Evolutionary conservation across 2,888 invertebrate genomes (phyloP), one percentile per base, ranked within the genome.

Genomic region (Aporophyla nigra): DNA sequence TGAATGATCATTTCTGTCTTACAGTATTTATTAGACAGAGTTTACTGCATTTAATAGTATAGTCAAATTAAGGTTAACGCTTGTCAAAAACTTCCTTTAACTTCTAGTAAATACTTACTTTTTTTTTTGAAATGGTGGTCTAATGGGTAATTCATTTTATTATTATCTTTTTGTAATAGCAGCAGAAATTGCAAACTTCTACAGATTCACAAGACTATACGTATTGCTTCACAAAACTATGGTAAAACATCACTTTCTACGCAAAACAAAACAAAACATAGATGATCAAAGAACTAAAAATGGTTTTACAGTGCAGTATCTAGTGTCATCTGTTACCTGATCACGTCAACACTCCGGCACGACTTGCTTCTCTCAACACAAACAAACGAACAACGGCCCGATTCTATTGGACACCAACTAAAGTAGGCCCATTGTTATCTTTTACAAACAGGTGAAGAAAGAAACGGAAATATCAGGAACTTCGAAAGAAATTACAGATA

Each of bases 241-340:
- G 49, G 46, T 56, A 66, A 68, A 75, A 51, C 51, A 68, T 61
- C 68, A 82, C 58, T 63, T 63, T 71, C 75, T 80, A 75, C 33
- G 5, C 51, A 54, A 76, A 72, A 53, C 14, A 21, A 66, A 61
- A 59, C 59, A 49, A 51, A 27, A 68, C 3, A 27, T 19, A 12
- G 14, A 63, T 53, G 66, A 62, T 10, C 33, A 46, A 21, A 51
- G 4, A 51, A 70, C 51, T 56, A 40, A 68, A 68, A 63, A 71
- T 62, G 69, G 71, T 75, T 24, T 68, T 75, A 82, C 71, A 69
- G 84, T 83, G 83, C 80, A 83, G 62, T 76, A 62, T 79, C 59
- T 69, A 71, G 46, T 76, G 72, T 59, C 63, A 27, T 59, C 58
- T 74, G 63, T 74, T 76, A 86, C 86, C 83, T 88, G 85, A 67